Base-by-base conservation (phyloP, 2,113 vertebrate species). In the Scytalopus superciliaris region DNA sequence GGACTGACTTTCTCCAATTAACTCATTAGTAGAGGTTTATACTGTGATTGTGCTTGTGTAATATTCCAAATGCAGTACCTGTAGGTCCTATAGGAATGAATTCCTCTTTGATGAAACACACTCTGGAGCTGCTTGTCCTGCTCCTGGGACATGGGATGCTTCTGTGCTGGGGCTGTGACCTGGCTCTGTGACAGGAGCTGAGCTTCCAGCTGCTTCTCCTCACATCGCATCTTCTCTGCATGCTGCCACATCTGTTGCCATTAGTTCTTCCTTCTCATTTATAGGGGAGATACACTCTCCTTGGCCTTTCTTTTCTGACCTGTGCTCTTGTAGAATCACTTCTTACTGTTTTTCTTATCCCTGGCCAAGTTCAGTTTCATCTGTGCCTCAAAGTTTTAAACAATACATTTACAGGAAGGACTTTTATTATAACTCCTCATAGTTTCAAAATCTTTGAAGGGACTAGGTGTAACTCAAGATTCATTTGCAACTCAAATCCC, bases 91-190 rank as follows among this genome's bases (percentile, higher is more conserved):
- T 4, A 49, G 25, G 42, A 56, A 56, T 22, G 16, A 64, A 64
- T 73, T 21, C 31, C 35, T 9, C 17, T 35, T 72, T 31, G 10
- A 49, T 22, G 30, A 40, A 56, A 60, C 1, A 0, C 98, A 99
- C 99, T 97, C 98, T 97, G 92, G 49, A 99, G 98, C 96, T 99
- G 98, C 92, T 98, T 95, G 2, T 99, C 98, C 57, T 96, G 91
- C 92, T 98, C 98, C 84, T 93, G 96, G 9, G 98, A 98, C 92
- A 98, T 98, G 98, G 14, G 98, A 84, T 2, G 97, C 98, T 0
- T 97, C 72, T 97, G 97, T 18, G 98, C 98, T 93, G 94, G 97
- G 96, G 99, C 98, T 0, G 77, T 96, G 1, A 94, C 95, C 57
- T 93, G 97, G 6, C 98, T 97, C 23, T 94, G 96, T 0, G 78